Evolutionary conservation across 2,113 vertebrate species (phyloP), one percentile per base, ranked within the genome.

Genomic region (Brienomyrus brachyistius): DNA sequence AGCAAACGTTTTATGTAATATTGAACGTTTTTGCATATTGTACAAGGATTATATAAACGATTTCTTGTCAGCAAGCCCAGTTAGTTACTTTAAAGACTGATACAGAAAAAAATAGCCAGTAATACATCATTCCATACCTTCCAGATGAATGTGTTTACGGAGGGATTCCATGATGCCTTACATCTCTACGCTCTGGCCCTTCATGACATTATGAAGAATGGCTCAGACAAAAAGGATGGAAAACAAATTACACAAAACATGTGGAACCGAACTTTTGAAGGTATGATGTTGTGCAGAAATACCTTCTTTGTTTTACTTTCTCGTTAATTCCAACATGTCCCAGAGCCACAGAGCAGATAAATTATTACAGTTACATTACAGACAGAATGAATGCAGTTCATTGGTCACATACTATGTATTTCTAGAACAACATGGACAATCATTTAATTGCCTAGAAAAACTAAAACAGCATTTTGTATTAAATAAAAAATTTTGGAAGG

Each of bases 81-180:
- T 43, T 80, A 80, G 15, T 40, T 80, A 43, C 74, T 80, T 80
- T 80, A 19, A 80, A 80, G 74, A 17, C 27, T 17, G 27, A 77
- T 6, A 31, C 74, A 80, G 15, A 19, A 80, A 80, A 80, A 6
- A 80, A 4, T 13, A 35, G 31, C 27, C 66, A 13, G 66, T 19
- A 45, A 77, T 23, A 52, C 35, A 10, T 23, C 23, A 19, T 77
- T 11, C 19, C 54, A 88, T 88, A 50, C 50, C 85, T 51, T 96
- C 52, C 94, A 99, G 98, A 96, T 97, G 56, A 99, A 99, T 94
- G 98, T 99, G 97, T 99, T 99, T 95, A 96, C 98, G 47, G 98
- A 99, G 95, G 98, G 98, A 40, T 99, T 99, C 95, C 98, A 99
- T 11, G 98, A 99, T 86, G 98, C 98, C 88, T 90, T 99, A 93